Base-by-base conservation (phyloP, 2,888 invertebrate genomes). In the Lepidonotus clava region DNA sequence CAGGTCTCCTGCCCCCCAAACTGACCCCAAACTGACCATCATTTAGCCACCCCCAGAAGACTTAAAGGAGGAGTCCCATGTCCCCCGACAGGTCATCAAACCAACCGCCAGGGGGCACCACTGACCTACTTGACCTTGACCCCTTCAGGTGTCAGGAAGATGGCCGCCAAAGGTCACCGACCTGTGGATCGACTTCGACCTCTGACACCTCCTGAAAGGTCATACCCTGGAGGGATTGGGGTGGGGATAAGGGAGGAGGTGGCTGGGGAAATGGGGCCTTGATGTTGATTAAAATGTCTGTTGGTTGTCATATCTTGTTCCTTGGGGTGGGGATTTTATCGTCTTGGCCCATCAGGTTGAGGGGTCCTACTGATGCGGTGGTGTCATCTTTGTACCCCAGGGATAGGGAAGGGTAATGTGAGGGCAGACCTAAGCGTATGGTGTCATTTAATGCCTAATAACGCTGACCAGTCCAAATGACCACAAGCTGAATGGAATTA, bases 241-340 rank as follows among this genome's bases (percentile, higher is more conserved):
- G 34, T 18, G 14, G 34, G 71, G 28, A 66, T 34, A 66, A 21
- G 66, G 66, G 34, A 11, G 32, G 1, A 34, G 66, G 66, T n/a
- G 66, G 66, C 5, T 11, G 34, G n/a, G 8, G 66, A 28, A 21
- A 34, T 6, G 66, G 11, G 11, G 36, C 71, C 71, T 71, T 71
- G 71, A 34, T 71, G 34, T 71, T 71, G 71, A 71, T 71, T 34
- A 71, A 24, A 71, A 71, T 71, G 71, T 71, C 71, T 21, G 71
- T 21, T 71, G 71, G 71, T 38, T 24, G 38, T 71, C 71, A 71
- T 71, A 71, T 34, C 71, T 71, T 18, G 71, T 61, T 61, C 28
- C 61, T 61, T 2, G 21, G 24, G 61, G 5, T 24, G 21, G 24
- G 11, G 61, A 61, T 61, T 61, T 32, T 28, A 11, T 32, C 11